These are phyloP conservation scores for Macrobrachium rosenbergii DNA, from an alignment of 1,140 invertebrate species.

Conservation along the genomic window DNA sequence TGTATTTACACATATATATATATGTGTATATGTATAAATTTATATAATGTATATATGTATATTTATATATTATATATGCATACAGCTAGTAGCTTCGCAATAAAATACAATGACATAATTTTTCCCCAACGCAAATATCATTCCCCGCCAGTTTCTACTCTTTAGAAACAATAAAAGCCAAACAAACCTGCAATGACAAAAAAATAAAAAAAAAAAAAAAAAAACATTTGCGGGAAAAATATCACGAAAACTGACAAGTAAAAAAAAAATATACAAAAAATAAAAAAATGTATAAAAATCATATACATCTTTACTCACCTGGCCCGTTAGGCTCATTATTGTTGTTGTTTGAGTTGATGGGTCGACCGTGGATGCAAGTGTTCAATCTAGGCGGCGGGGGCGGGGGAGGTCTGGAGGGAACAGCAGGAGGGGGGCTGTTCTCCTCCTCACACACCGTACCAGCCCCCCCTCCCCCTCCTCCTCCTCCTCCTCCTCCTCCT, in stretches of 20 bases:
- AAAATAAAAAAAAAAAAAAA: too few relatives aligned
- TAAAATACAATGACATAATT: too few relatives aligned
- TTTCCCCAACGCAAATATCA: too few relatives aligned
- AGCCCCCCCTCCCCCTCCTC: neutral
- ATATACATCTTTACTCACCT: neutral
- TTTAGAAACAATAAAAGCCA: too few relatives aligned
- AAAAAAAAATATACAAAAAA: neutral
- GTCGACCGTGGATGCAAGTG: constrained; percentile 51
- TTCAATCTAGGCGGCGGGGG: constrained; percentile 44
- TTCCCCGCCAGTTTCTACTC: too few relatives aligned
- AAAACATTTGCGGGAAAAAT: too few relatives aligned
- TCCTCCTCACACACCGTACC: constrained; percentile 32
- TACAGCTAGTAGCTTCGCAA: too few relatives aligned
- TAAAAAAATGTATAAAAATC: neutral
- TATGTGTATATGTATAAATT: neutral
- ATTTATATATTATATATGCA: too few relatives aligned
- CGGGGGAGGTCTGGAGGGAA: constrained; percentile 47
- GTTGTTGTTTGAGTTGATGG: constrained; percentile 33
- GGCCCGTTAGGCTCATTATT: constrained; percentile 32
- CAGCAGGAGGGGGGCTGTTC: constrained; percentile 43
- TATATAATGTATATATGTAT: too few relatives aligned
- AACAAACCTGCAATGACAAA: too few relatives aligned
- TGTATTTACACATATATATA: neutral
- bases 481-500: constrained; percentile 34
- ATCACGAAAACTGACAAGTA: too few relatives aligned